Conservation (phyloP, 2,113 vertebrate species). For the Parotia lawesii region DNA sequence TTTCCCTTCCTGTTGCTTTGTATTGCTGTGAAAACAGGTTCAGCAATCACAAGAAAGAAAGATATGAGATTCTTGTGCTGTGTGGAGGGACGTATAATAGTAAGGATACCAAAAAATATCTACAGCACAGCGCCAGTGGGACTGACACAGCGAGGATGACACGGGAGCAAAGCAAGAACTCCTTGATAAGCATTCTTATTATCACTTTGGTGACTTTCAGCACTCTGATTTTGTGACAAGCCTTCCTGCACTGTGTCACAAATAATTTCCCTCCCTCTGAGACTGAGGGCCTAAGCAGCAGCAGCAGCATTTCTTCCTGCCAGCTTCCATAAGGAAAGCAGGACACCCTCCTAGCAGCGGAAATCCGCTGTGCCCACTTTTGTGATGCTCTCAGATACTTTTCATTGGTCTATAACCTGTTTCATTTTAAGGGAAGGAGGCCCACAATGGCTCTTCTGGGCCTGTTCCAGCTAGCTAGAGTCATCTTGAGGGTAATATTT, state of each 20-base stretch:
- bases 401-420: background rate
- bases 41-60: background rate
- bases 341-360: background rate
- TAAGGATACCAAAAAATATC: background rate
- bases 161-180: background rate
- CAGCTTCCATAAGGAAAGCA: background rate
- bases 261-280: background rate
- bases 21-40: background rate
- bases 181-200: accelerated
- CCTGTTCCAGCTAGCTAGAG: background rate
- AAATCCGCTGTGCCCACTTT: background rate
- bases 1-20: background rate
- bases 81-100: background rate
- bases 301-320: background rate
- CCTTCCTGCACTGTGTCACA: background rate
- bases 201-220: background rate
- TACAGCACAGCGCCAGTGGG: background rate
- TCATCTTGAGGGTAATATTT: background rate
- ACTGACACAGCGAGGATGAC: background rate
- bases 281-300: background rate
- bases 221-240: background rate
- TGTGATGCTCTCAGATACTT: background rate
- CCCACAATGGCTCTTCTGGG: background rate
- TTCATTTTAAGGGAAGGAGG: background rate
- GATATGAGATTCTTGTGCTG: background rate